Evolutionary conservation across 2,888 invertebrate species (phyloP).

Genomic region (Microctonus brassicae): DNA sequence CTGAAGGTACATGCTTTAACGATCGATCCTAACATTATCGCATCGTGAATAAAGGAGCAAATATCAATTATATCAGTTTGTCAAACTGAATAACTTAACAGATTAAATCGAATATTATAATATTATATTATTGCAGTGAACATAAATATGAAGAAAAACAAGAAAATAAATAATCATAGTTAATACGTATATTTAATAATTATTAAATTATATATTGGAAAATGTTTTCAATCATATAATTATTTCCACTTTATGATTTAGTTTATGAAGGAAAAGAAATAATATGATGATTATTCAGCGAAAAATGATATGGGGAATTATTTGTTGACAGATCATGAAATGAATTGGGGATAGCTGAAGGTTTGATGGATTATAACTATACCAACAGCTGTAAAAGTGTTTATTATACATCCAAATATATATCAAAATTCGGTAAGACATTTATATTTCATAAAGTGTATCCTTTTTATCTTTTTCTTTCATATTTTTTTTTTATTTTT

Average conservation of each 20-base stretch:
- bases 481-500: not conserved
- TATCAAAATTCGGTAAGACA: not conserved
- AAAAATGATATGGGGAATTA: no score
- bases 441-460: not conserved
- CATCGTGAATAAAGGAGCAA: not conserved
- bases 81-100: constrained; percentile 32
- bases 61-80: constrained; percentile 41
- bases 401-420: not conserved
- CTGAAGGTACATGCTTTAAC: constrained; percentile 10
- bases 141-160: not conserved
- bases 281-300: not conserved
- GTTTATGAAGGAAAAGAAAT: not conserved
- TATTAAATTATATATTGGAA: not conserved
- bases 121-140: no score
- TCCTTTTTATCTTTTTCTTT: no score
- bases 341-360: no score
- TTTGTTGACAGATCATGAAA: no score
- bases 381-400: no score
- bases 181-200: not conserved
- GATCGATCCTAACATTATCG: constrained; percentile 33
- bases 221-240: not conserved
- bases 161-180: not conserved
- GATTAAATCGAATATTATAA: no score
- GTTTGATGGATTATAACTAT: no score
- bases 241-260: not conserved